phyloP scores from a whole-genome alignment of 2,888 invertebrate species.

The Marronus borbonicus region DNA sequence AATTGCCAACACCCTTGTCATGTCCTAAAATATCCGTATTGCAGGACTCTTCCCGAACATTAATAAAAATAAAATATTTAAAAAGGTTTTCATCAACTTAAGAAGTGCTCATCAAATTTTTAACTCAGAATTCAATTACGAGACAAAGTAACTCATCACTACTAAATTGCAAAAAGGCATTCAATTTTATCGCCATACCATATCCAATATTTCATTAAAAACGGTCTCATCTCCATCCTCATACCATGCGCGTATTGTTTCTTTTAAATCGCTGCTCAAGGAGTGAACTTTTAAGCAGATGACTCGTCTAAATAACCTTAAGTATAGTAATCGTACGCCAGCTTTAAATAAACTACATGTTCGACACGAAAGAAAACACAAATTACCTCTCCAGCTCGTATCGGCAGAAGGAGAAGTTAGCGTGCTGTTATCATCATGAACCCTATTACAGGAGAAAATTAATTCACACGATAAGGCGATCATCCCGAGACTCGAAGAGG shows the following conservation, averaged over 20 bases:
- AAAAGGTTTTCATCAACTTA: too few species aligned
- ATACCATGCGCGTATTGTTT: neutral
- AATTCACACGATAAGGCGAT: slow-evolving; percentile 57
- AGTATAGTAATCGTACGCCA: slow-evolving; percentile 47
- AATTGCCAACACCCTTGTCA: too few species aligned
- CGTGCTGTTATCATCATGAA: neutral
- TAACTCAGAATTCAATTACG: neutral
- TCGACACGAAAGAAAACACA: slow-evolving; percentile 52
- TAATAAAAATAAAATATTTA: too few species aligned
- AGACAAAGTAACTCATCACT: neutral
- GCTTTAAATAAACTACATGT: slow-evolving; percentile 51
- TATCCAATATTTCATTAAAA: slow-evolving; percentile 1
- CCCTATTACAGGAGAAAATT: slow-evolving; percentile 55
- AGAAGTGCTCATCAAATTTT: too few species aligned
- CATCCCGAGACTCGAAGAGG: slow-evolving; percentile 9
- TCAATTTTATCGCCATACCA: neutral
- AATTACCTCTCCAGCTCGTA: slow-evolving; percentile 41
- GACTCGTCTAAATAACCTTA: slow-evolving; percentile 35
- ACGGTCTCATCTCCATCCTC: neutral
- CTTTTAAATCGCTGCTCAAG: neutral
- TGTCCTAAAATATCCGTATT: too few species aligned
- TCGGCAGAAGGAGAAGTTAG: slow-evolving; percentile 8
- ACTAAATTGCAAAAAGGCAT: neutral
- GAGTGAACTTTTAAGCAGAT: neutral
- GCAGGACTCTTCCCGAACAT: too few species aligned